Evolutionary conservation across 1,140 invertebrate genomes (phyloP), one percentile per base, ranked within the genome.

Genomic region (Drosophila truncata): DNA sequence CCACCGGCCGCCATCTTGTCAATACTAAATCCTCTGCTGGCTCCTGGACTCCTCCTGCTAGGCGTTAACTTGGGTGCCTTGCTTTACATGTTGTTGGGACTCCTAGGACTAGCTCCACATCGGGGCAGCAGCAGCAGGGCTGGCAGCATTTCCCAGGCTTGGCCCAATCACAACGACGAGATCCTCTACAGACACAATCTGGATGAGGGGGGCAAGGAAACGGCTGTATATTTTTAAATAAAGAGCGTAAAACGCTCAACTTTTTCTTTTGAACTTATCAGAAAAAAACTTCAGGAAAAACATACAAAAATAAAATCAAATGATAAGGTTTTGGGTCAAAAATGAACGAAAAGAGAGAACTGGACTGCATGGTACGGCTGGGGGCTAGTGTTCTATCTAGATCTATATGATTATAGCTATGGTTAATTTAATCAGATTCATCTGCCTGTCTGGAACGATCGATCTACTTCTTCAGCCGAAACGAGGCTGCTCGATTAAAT

Each of bases 401-500:
- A 35, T 27, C 37, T 33, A 59, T 39, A 41, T n/a, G 66, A 42
- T 47, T 41, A 72, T 72, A 55, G 62, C 35, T 65, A 65, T 61
- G 29, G 35, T 64, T 64, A 64, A 41, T 41, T 41, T 52, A 42
- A 58, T 54, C 11, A 11, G 31, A 41, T 47, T 33, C 10, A 47
- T 57, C 23, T 37, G 31, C 29, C 27, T 29, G 31, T 39, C 50
- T 37, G 31, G 27, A n/a, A n/a, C n/a, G 31, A n/a, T 20, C 50
- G 16, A 14, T 13, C 33, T 35, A 58, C 37, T 92, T 92, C 57
- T 92, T 92, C 31, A 92, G 58, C 16, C 91, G 75, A 71, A 92
- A 92, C 4, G 91, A 92, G 16, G 90, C 91, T 1, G 91, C 91
- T 18, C 91, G 64, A 80, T 92, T 92, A 47, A 91, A 91, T 49